These are phyloP conservation scores for Saccostrea cuccullata DNA, from an alignment of 1,140 invertebrate species.

Conservation along the genomic window DNA sequence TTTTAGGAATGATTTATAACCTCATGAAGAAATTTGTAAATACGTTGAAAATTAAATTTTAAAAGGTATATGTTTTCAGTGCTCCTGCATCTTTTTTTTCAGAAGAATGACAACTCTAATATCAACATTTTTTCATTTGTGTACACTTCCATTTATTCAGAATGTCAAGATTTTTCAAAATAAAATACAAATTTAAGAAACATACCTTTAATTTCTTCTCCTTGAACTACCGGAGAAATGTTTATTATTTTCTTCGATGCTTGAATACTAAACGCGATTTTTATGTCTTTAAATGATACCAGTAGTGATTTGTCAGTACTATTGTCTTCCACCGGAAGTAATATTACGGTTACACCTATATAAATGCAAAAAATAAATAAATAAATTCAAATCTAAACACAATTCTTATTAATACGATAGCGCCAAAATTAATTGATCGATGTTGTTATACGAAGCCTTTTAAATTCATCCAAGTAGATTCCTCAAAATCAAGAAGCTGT, in stretches of 20 bases:
- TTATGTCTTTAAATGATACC: neutral
- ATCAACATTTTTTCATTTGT: too few species aligned
- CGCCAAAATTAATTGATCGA: neutral
- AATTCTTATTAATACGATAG: too few species aligned
- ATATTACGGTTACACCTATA: neutral
- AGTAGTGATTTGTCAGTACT: neutral
- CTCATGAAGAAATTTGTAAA: too few species aligned
- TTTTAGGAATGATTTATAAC: too few species aligned
- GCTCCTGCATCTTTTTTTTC: too few species aligned
- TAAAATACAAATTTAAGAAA: neutral
- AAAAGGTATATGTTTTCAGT: too few species aligned
- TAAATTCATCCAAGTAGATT: neutral
- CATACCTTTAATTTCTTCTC: neutral
- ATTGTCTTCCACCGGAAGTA: neutral
- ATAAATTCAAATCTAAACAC: too few species aligned
- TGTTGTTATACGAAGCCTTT: neutral
- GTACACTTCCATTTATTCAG: too few species aligned
- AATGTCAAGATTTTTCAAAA: neutral
- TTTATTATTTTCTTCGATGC: neutral
- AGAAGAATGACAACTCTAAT: too few species aligned
- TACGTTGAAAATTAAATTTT: too few species aligned
- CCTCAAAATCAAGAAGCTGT: conserved; percentile 30
- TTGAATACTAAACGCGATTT: neutral
- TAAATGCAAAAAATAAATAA: too few species aligned
- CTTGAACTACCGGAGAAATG: neutral